Base-by-base conservation (phyloP, 2,888 invertebrate genomes). In the Trichacis sp. region DNA sequence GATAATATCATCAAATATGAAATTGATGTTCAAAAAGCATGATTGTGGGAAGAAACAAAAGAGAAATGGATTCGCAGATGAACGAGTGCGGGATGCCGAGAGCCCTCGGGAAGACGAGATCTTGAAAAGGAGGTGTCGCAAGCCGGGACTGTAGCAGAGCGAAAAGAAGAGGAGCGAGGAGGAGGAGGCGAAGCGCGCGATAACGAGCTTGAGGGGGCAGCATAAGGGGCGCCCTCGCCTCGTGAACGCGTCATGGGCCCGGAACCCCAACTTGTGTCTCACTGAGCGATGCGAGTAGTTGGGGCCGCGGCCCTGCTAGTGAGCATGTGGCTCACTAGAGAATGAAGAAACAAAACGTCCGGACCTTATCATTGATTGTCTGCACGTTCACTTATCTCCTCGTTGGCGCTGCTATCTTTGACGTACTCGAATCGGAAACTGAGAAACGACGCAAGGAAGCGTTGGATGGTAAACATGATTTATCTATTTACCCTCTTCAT, bases 341-440 rank as follows among this genome's bases (percentile, higher is more conserved):
- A 90, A 99, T 99, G 98, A 98, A 99, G 95, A 97, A 97, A 90
- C 98, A 99, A 93, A 99, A 99, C 94, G 97, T 98, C 87, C 96
- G 99, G 89, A 99, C 99, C 88, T 90, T 99, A 89, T 97, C 98
- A 84, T 93, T 99, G 88, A 98, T 99, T 89, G 98, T 99, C 89
- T 97, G 97, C 90, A 99, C 99, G 87, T 97, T 99, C 90, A 99
- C 99, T 81, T 99, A 99, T 87, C 91, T 99, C 86, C 91, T 99
- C 80, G 93, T 99, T 75, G 99, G 99, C 85, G 99, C 99, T 72
- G 98, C 99, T 76, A 96, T 99, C 81, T 99, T 99, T 89, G 94
- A 99, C 88, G 96, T 97, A 64, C 91, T 99, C 77, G 99, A 99
- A 88, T 97, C 97, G 77, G 95, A 95, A 84, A 96, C 96, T 79